Percentiles rank a stretch among this genome's conserved stretches.
These are phyloP conservation scores for Illadopsis cleaveri DNA, from an alignment of 2,113 vertebrate species.

Conservation along the genomic window DNA sequence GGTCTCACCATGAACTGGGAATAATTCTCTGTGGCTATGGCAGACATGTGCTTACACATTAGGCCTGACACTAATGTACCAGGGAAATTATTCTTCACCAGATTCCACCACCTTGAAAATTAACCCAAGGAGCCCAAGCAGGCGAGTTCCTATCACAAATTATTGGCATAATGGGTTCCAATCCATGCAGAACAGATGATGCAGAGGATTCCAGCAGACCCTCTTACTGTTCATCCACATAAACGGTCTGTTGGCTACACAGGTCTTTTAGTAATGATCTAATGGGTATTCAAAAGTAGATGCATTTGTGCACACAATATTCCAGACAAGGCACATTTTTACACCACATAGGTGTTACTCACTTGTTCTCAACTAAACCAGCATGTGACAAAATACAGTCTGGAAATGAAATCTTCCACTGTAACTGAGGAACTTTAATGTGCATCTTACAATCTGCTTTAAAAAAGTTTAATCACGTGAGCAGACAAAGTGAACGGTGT, in stretches of 20 bases:
- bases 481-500: accelerated
- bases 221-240: neutral
- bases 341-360: accelerated
- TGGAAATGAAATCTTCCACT: neutral
- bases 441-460: neutral
- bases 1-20: conserved; percentile 14
- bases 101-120: neutral
- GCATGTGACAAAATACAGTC: neutral
- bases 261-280: neutral
- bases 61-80: neutral
- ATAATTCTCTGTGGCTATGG: neutral
- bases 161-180: neutral
- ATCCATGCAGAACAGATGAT: accelerated
- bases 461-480: accelerated
- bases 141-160: neutral
- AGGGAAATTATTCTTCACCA: neutral
- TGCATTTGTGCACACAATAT: accelerated
- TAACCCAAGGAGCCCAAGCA: neutral
- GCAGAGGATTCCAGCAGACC: neutral
- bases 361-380: neutral
- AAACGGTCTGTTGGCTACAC: accelerated
- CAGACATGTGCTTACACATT: neutral
- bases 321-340: neutral
- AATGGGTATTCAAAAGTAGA: neutral
- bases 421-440: neutral